Evolutionary conservation across 2,888 invertebrate species (phyloP).

Genomic region (Lepidonotus clava): DNA sequence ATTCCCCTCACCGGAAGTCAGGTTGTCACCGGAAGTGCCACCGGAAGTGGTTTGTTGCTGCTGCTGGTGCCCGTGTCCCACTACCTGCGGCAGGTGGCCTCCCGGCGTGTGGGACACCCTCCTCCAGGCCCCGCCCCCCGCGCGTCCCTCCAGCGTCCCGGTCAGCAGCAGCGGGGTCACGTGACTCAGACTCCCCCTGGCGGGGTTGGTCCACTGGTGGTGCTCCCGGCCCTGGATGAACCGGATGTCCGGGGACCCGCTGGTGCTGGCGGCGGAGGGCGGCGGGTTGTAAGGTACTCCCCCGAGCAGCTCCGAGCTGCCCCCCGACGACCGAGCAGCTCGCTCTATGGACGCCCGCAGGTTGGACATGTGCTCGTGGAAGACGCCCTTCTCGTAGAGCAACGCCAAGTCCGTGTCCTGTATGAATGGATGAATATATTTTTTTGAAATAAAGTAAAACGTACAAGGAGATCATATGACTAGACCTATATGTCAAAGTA

Average conservation of each 20-base stretch:
- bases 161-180: not conserved
- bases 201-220: slow-evolving; percentile 18
- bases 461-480: no score
- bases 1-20: no score
- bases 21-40: no score
- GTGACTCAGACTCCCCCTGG: not conserved
- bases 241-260: not conserved
- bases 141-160: no score
- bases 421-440: no score
- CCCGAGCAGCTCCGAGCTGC: not conserved
- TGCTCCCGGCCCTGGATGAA: slow-evolving; percentile 22
- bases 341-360: not conserved
- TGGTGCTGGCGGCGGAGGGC: not conserved
- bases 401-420: not conserved
- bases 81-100: no score
- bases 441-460: no score
- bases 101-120: no score
- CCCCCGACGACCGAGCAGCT: not conserved
- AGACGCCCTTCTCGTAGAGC: slow-evolving; percentile 29
- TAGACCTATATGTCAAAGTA: no score
- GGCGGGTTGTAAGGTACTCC: not conserved
- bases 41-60: no score
- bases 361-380: slow-evolving; percentile 16
- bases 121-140: no score
- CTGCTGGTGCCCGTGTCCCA: no score